phyloP scores from a whole-genome alignment of 2,113 vertebrate species.

The Amblyornis subalaris region DNA sequence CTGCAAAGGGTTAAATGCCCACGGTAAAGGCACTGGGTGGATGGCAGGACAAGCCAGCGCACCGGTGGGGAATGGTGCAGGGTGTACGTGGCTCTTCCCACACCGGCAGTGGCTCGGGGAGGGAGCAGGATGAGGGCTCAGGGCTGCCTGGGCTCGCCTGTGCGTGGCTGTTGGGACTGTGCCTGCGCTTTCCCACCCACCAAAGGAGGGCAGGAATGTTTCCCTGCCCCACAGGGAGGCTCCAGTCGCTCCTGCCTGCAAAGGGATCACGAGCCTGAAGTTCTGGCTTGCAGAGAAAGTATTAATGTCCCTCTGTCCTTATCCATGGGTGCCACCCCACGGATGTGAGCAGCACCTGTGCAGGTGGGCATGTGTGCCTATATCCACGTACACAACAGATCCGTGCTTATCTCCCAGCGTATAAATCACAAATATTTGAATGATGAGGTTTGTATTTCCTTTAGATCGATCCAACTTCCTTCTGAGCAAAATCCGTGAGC shows the following conservation, averaged over 20 bases:
- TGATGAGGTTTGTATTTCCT: not conserved
- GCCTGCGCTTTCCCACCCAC: not conserved
- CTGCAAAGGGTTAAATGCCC: not conserved
- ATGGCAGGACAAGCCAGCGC: not conserved
- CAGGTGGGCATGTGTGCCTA: not conserved
- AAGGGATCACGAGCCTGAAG: not conserved
- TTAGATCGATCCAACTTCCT: not conserved
- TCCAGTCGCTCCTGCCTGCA: accelerated
- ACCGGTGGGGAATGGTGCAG: accelerated
- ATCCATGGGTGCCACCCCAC: not conserved
- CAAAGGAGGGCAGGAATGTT: not conserved
- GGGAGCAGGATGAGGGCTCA: not conserved
- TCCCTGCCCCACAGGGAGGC: not conserved
- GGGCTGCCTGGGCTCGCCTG: not conserved
- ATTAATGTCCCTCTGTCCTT: not conserved
- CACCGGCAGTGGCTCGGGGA: accelerated
- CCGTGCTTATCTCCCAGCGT: not conserved
- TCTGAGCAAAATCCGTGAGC: not conserved
- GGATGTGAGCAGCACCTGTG: not conserved
- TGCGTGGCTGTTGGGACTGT: not conserved
- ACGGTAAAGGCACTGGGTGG: accelerated
- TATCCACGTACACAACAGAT: accelerated
- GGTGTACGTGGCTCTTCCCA: accelerated
- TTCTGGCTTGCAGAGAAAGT: not conserved
- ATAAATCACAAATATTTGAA: not conserved